Percentiles rank a stretch among this genome's conserved stretches.
Evolutionary conservation across 2,797 vertebrate genomes (phyloP).

Genomic region (Anas acuta): DNA sequence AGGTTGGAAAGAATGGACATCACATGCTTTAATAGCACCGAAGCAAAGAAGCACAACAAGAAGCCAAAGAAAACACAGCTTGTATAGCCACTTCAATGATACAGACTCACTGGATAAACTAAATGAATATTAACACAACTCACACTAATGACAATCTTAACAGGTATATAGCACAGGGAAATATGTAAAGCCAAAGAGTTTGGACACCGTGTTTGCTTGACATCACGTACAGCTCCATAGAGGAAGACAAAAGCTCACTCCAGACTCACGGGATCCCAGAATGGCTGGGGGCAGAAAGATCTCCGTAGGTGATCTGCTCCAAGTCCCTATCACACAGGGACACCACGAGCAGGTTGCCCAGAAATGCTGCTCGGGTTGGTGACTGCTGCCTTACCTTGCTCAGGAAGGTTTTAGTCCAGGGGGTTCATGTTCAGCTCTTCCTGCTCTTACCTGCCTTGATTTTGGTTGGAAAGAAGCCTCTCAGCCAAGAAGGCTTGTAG

Average conservation of each 20-base stretch:
- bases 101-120: neutral
- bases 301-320: too few relatives aligned
- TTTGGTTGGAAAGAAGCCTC: neutral
- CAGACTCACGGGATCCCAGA: too few relatives aligned
- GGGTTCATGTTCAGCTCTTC: neutral
- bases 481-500: rapidly evolving
- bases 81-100: rapidly evolving
- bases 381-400: neutral
- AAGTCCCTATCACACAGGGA: too few relatives aligned
- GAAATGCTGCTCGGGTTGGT: neutral
- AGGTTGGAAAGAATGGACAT: neutral
- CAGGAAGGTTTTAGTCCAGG: neutral
- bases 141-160: neutral
- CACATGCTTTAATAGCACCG: neutral
- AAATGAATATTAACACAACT: rapidly evolving
- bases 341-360: too few relatives aligned
- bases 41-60: neutral
- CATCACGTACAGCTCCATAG: rapidly evolving
- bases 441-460: neutral
- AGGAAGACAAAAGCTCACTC: neutral
- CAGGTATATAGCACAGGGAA: neutral
- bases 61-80: neutral
- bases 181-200: neutral
- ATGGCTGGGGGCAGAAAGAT: too few relatives aligned
- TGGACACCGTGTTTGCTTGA: rapidly evolving